Evolutionary conservation across 2,797 vertebrate genomes (phyloP).

Genomic region (Eurystomus glaucurus): DNA sequence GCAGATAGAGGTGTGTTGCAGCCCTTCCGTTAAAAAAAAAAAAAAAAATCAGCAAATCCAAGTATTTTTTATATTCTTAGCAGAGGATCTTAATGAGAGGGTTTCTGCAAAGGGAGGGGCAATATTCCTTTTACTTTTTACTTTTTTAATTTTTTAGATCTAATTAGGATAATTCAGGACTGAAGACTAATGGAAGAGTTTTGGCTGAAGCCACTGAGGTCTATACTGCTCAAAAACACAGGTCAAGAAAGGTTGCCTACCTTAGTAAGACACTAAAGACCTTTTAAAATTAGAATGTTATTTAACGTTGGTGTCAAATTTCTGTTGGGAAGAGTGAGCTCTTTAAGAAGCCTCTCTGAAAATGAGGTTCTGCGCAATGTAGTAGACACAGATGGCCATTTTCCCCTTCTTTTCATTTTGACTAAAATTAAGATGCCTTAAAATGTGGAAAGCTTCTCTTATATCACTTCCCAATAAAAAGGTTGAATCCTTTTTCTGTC

Average conservation of each 20-base stretch:
- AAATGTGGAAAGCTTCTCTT: not conserved
- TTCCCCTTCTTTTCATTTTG: not conserved
- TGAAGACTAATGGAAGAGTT: not conserved
- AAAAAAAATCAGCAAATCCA: not conserved
- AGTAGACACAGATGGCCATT: fast-evolving
- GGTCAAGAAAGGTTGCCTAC: not conserved
- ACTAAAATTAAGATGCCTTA: not conserved
- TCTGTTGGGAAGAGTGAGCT: not conserved
- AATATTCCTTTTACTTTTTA: not conserved
- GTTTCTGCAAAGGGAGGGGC: not conserved
- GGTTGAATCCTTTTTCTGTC: not conserved
- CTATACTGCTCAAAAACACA: not conserved
- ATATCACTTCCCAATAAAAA: not conserved
- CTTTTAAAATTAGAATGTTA: not conserved
- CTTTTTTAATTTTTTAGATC: not conserved
- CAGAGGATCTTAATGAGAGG: not conserved
- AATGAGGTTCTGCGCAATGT: not conserved
- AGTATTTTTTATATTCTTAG: not conserved
- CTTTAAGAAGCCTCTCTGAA: not conserved
- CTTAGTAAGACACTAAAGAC: not conserved
- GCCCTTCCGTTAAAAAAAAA: not conserved
- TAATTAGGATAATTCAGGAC: not conserved
- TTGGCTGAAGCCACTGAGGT: not conserved
- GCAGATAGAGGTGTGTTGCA: not conserved
- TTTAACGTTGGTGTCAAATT: not conserved